A percentile compares a stretch with the other conserved stretches of the same genome.
These are phyloP conservation scores for Sinocyclocheilus anophthalmus DNA, from an alignment of 2,113 vertebrate species.

Conservation along the genomic window DNA sequence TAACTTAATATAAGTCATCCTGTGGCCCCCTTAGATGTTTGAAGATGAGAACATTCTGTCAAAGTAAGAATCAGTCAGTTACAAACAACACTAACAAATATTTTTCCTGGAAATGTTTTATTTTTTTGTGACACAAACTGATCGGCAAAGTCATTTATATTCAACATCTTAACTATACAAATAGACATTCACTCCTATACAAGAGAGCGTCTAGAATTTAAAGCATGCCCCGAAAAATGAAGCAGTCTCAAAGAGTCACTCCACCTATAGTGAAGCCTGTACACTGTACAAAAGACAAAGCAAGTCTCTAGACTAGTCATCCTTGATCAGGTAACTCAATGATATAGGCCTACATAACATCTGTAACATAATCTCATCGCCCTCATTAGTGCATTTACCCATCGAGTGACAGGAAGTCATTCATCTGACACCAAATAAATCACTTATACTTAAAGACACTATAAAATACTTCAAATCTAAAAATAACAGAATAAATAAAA, in stretches of 20 bases:
- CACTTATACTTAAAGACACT: not conserved
- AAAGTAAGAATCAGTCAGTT: not conserved
- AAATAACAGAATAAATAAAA: conserved; percentile 25
- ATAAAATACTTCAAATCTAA: not conserved
- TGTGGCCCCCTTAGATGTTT: not conserved
- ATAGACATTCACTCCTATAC: conserved; percentile 53
- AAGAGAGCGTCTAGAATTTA: conserved; percentile 56
- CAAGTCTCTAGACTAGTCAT: not conserved
- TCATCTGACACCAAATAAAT: conserved; percentile 18
- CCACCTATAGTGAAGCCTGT: conserved; percentile 70
- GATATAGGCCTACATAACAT: no score
- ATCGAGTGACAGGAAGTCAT: conserved; percentile 31
- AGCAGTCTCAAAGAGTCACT: conserved; percentile 67
- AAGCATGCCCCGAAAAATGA: conserved; percentile 75
- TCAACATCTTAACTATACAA: conserved; percentile 58
- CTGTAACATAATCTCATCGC: not conserved
- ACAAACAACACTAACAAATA: not conserved
- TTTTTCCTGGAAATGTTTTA: conserved; percentile 48
- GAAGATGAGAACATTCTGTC: not conserved
- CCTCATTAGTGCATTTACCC: conserved; percentile 29
- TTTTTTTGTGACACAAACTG: conserved; percentile 37
- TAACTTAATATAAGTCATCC: not conserved
- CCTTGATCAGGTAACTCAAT: not conserved
- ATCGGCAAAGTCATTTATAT: conserved; percentile 44
- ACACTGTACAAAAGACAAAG: conserved; percentile 47